Conservation (phyloP, 2,888 invertebrate species). For the Buathra laborator region DNA sequence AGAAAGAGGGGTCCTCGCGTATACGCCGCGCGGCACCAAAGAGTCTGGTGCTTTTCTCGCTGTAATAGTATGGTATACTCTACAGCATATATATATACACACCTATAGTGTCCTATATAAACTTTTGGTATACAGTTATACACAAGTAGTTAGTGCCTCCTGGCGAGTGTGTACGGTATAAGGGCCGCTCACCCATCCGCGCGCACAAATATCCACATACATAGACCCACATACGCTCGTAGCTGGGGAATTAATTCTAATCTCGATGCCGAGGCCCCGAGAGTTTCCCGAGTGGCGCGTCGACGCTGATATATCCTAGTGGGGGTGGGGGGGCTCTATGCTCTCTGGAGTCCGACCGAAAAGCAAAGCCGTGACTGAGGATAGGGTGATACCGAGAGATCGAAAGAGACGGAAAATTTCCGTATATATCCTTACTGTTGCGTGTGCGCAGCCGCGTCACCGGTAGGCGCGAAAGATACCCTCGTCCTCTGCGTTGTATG, state of each 20-base stretch:
- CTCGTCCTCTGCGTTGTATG: conserved; percentile 41
- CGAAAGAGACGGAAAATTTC: conserved; percentile 61
- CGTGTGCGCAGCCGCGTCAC: conserved; percentile 67
- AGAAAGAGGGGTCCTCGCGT: conserved; percentile 14
- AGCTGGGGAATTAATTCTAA: conserved; percentile 69
- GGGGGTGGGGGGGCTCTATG: conserved; percentile 31
- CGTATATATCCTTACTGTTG: conserved; percentile 58
- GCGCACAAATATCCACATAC: conserved; percentile 9
- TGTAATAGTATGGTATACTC: neutral
- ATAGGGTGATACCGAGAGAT: conserved; percentile 35
- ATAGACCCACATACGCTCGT: conserved; percentile 58
- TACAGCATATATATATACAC: neutral
- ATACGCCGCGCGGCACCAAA: neutral
- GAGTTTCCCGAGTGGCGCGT: conserved; percentile 68
- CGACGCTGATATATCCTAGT: conserved; percentile 66
- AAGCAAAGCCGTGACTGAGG: conserved; percentile 56
- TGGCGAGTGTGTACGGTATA: neutral
- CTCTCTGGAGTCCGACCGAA: conserved; percentile 60
- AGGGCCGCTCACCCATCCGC: no score
- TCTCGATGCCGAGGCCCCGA: conserved; percentile 66
- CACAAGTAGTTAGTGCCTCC: neutral
- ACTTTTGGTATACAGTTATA: neutral
- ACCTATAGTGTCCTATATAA: conserved; percentile 6
- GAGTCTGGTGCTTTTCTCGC: neutral
- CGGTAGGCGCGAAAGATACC: conserved; percentile 71